phyloP scores from a whole-genome alignment of 2,888 invertebrate species.

The Scaptomyza parva region DNA sequence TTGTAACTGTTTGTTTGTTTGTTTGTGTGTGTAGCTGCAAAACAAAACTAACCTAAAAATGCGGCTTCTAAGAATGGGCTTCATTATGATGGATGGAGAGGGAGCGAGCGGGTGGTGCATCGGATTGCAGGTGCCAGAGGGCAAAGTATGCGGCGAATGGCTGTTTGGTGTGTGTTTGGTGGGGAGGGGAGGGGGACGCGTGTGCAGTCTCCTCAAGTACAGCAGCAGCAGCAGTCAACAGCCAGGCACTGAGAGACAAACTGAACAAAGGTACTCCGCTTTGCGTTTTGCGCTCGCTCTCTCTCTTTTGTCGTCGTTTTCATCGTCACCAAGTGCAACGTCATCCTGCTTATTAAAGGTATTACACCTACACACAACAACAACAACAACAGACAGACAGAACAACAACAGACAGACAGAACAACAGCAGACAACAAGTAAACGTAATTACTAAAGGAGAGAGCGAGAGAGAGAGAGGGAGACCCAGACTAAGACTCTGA shows the following conservation, averaged over 20 bases:
- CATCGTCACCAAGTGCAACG: conserved; percentile 68
- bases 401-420: conserved; percentile 39
- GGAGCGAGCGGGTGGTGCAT: background rate
- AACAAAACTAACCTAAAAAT: conserved; percentile 53
- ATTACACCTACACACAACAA: conserved; percentile 68
- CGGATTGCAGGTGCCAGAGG: conserved; percentile 31
- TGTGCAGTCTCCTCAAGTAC: conserved; percentile 38
- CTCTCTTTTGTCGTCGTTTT: conserved; percentile 8
- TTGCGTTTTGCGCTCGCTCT: background rate
- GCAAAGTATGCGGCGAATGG: conserved; percentile 1
- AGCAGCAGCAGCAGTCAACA: conserved; percentile 21
- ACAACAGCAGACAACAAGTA: conserved; percentile 64
- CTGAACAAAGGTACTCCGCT: conserved; percentile 34
- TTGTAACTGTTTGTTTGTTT: conserved; percentile 22
- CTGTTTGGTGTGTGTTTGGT: background rate
- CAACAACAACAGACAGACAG: conserved; percentile 18
- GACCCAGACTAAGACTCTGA: conserved; percentile 21
- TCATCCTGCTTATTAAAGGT: conserved; percentile 79
- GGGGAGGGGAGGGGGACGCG: background rate
- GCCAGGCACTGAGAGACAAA: background rate
- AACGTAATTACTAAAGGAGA: conserved; percentile 71
- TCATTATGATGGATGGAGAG: conserved; percentile 45
- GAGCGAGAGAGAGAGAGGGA: too few relatives aligned
- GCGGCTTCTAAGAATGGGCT: conserved; percentile 40
- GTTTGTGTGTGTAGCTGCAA: conserved; percentile 17